Conservation (phyloP, 1,140 invertebrate genomes). For the Dufourea novaeangliae region DNA sequence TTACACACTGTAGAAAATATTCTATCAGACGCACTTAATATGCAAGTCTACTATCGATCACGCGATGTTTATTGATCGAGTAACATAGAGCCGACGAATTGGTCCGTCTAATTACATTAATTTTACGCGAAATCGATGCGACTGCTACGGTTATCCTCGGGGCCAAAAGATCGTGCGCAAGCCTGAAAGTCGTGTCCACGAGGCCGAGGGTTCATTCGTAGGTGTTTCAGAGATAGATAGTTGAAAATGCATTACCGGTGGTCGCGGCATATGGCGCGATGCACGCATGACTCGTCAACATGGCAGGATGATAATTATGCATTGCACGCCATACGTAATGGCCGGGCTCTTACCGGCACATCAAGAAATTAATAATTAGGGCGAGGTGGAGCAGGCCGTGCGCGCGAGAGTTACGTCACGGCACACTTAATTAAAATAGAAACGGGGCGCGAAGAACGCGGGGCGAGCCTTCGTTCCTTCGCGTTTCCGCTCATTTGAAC, state of each 20-base stretch:
- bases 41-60: too few species aligned
- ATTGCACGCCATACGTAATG: constrained; percentile 79
- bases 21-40: too few species aligned
- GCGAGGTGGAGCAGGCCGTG: constrained; percentile 64
- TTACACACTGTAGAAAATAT: too few species aligned
- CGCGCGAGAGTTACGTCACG: constrained; percentile 56
- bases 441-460: constrained; percentile 48
- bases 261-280: constrained; percentile 77
- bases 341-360: constrained; percentile 76
- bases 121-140: constrained; percentile 55
- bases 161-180: constrained; percentile 49
- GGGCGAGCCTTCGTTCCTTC: constrained; percentile 27
- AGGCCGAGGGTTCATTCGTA: constrained; percentile 25
- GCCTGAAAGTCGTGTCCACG: constrained; percentile 48
- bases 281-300: constrained; percentile 79
- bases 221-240: constrained; percentile 64
- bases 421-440: constrained; percentile 75
- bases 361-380: constrained; percentile 82
- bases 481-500: not conserved
- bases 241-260: constrained; percentile 80
- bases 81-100: not conserved
- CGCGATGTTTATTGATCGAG: not conserved
- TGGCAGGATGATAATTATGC: constrained; percentile 78
- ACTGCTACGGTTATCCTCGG: constrained; percentile 30
- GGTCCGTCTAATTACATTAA: constrained; percentile 53